Conservation (phyloP, 2,888 invertebrate genomes). For the Eurytoma californica region DNA sequence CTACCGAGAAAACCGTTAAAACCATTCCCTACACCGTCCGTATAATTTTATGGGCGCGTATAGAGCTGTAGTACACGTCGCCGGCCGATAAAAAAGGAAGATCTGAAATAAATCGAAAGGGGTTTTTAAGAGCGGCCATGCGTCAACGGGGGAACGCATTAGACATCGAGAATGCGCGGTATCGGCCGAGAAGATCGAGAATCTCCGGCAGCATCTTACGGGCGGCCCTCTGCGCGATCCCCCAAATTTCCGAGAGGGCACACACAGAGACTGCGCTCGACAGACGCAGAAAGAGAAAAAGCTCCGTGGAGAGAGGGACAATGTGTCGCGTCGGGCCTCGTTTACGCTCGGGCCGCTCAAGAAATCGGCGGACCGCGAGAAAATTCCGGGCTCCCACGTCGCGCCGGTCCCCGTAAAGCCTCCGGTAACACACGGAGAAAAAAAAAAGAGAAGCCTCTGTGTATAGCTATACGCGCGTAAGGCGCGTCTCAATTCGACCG, state of each 20-base stretch:
- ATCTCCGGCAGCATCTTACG: slow-evolving; percentile 2
- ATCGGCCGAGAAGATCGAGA: slow-evolving; percentile 3
- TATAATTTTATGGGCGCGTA: too few species aligned
- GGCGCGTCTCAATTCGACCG: slow-evolving; percentile 60
- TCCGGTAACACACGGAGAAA: neutral
- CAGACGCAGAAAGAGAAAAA: neutral
- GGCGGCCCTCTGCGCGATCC: slow-evolving; percentile 1
- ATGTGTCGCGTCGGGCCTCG: slow-evolving; percentile 56
- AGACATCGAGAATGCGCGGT: neutral
- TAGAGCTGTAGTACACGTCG: too few species aligned
- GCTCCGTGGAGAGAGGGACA: neutral
- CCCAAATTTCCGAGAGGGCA: slow-evolving; percentile 9
- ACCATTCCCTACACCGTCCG: too few species aligned
- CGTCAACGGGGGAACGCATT: too few species aligned
- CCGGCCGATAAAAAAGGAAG: too few species aligned
- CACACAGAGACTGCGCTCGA: neutral
- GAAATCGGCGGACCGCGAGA: slow-evolving; percentile 62
- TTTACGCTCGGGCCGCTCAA: slow-evolving; percentile 54
- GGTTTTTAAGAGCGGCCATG: too few species aligned
- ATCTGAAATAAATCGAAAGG: too few species aligned
- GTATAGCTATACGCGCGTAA: slow-evolving; percentile 42
- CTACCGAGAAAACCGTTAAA: too few species aligned
- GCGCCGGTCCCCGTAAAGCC: slow-evolving; percentile 34
- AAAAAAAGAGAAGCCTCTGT: neutral
- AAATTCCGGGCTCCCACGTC: slow-evolving; percentile 61